Evolutionary conservation across 2,888 invertebrate species (phyloP), one percentile per base, ranked within the genome.

Genomic region (Sericinus montela): DNA sequence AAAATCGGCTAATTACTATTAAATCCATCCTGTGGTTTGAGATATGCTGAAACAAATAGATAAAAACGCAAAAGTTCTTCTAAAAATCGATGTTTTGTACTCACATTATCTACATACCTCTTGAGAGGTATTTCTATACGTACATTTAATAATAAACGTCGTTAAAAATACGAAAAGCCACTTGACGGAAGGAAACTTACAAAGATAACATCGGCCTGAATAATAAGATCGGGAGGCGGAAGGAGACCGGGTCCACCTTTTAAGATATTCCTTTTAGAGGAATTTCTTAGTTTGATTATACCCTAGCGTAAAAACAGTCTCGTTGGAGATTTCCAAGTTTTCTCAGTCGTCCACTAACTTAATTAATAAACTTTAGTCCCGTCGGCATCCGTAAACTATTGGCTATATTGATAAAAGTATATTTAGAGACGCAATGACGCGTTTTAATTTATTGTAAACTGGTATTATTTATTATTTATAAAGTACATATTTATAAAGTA

Each of bases 241-340:
- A 11, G 19, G 5, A 35, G 15, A 16, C 13, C 6, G 19, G 55
- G 57, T 63, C 60, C 65, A 73, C 68, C 69, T 71, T 64, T 67
- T 59, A 60, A 67, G 74, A 68, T 72, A 68, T 70, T 63, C 62
- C 54, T 50, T 51, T 53, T 56, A 38, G 57, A 52, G 57, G 57
- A 60, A 67, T 72, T 63, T 56, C 62, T 65, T 67, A 75, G 71
- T 79, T 79, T 77, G 75, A 79, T 79, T 78, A 78, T 65, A 62
- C 58, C 55, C 60, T 51, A 55, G 63, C 65, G 75, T 72, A 76
- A 83, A 83, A 83, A 82, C 80, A 80, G 77, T 72, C 75, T 67
- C 60, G 65, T 67, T 67, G 57, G 67, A 65, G 70, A 73, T 67
- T 67, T 58, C 59, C 60, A 68, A 77, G 68, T 75, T 75, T 56